Evolutionary conservation across 2,113 vertebrate species (phyloP).

Genomic region (Lampris megalopsis): DNA sequence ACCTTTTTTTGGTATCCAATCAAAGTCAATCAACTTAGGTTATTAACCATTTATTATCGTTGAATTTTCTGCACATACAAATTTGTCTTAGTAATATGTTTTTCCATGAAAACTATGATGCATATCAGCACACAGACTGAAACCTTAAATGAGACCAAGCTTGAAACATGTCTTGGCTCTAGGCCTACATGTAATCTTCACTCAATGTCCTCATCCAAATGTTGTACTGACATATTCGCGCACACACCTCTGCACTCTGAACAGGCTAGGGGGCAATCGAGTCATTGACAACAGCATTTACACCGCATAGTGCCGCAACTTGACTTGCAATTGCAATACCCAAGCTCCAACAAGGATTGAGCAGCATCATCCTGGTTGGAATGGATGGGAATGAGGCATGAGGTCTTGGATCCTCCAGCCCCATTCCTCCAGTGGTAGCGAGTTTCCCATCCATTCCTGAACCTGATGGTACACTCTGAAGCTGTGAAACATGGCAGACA

Average conservation of each 20-base stretch:
- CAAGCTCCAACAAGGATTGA: slow-evolving; percentile 2
- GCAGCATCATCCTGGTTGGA: slow-evolving; percentile 1
- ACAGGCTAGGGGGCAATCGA: not conserved
- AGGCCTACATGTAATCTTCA: slow-evolving; percentile 11
- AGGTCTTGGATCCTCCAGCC: slow-evolving; percentile 4
- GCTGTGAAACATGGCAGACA: slow-evolving; percentile 14
- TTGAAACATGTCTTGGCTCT: slow-evolving; percentile 3
- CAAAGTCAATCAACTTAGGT: not conserved
- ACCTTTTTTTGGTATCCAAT: too few relatives aligned
- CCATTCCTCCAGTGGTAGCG: not conserved
- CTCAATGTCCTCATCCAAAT: slow-evolving; percentile 1
- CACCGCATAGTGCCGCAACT: not conserved
- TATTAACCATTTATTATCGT: not conserved
- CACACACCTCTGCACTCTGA: not conserved
- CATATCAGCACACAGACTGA: not conserved
- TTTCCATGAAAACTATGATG: not conserved
- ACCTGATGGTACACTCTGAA: slow-evolving; percentile 10
- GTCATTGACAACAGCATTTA: slow-evolving; percentile 5
- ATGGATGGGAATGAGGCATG: slow-evolving; percentile 4
- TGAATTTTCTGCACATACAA: slow-evolving; percentile 1
- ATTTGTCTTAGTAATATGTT: not conserved
- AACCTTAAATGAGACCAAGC: slow-evolving; percentile 4
- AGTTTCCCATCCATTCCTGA: slow-evolving; percentile 16
- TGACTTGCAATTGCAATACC: not conserved
- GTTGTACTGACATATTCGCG: not conserved